These are phyloP conservation scores for Ciconia maguari DNA, from an alignment of 2,113 vertebrate species.

Conservation along the genomic window DNA sequence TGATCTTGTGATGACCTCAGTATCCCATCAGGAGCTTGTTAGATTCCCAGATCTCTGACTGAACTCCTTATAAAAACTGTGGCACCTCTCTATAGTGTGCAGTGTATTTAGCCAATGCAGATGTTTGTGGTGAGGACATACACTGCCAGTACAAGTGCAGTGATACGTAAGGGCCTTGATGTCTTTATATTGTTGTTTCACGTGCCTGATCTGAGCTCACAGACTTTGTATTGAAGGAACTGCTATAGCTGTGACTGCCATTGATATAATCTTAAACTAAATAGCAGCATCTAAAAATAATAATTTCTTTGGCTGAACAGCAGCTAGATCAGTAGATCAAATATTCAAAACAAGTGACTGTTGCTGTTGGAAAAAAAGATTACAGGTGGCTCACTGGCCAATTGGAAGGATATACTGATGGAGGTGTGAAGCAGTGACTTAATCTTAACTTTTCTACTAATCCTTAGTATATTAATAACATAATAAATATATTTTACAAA, in stretches of 20 bases:
- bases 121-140: background rate
- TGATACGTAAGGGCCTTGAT: background rate
- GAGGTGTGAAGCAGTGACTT: background rate
- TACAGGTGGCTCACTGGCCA: background rate
- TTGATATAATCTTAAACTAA: background rate
- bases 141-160: background rate
- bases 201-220: background rate
- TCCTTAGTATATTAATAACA: background rate
- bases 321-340: background rate
- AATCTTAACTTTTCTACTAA: background rate
- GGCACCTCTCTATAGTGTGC: background rate
- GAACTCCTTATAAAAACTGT: background rate
- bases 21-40: background rate
- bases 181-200: background rate
- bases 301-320: background rate
- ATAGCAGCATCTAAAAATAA: background rate
- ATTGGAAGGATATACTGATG: background rate
- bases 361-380: background rate
- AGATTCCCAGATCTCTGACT: background rate
- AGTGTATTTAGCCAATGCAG: background rate
- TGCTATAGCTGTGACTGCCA: background rate
- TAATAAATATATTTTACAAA: background rate
- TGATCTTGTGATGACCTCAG: background rate
- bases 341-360: background rate
- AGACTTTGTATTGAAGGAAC: background rate